Conservation (phyloP, 2,888 invertebrate genomes). For the Liodrosophila aerea region DNA sequence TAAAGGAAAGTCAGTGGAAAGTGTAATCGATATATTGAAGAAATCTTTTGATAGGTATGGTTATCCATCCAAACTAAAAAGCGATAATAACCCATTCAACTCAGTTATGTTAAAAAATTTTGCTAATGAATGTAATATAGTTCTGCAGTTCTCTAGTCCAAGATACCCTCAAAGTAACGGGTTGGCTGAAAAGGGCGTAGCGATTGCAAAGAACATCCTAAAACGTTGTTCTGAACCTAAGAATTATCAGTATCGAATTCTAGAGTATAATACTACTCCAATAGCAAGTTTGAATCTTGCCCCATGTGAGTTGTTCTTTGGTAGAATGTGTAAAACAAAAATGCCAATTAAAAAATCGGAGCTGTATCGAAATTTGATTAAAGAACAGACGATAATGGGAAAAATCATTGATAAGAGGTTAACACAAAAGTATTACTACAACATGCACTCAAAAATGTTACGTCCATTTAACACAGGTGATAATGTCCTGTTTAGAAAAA, state of each 20-base stretch:
- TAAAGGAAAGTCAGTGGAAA: not conserved
- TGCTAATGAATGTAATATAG: not conserved
- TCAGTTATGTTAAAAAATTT: not conserved
- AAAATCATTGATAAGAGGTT: no score
- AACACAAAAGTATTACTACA: no score
- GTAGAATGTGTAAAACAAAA: slow-evolving; percentile 9
- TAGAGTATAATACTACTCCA: slow-evolving; percentile 6
- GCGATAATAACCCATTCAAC: slow-evolving; percentile 4
- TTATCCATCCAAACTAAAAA: not conserved
- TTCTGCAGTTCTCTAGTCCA: not conserved
- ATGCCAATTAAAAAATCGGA: slow-evolving; percentile 3
- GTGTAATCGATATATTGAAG: no score
- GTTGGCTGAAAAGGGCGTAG: slow-evolving; percentile 8
- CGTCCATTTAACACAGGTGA: no score
- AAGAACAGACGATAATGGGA: not conserved
- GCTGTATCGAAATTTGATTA: not conserved
- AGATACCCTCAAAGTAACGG: slow-evolving; percentile 9
- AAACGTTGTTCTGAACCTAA: not conserved
- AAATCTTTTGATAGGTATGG: not conserved
- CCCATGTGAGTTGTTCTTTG: slow-evolving; percentile 4
- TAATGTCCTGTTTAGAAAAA: no score
- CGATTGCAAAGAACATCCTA: slow-evolving; percentile 7
- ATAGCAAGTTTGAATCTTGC: not conserved
- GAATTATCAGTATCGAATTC: slow-evolving; percentile 3
- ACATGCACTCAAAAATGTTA: no score